phyloP scores from a whole-genome alignment of 2,797 vertebrate genomes.

The Emydoidea blandingii region DNA sequence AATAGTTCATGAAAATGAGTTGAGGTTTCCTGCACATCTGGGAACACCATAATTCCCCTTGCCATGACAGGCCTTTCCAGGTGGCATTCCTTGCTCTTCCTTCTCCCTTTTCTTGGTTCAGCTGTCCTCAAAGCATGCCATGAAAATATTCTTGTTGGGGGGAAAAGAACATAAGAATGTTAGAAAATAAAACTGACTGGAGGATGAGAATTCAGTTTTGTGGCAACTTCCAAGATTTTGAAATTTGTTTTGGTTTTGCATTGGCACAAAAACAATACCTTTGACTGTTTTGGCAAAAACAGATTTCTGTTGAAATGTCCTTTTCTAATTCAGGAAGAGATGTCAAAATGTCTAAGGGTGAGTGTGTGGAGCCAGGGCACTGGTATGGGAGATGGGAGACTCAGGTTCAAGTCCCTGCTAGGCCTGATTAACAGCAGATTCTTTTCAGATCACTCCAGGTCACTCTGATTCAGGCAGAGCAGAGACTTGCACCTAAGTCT shows the following conservation, averaged over 20 bases:
- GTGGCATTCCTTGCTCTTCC: slow-evolving; percentile 55
- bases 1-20: slow-evolving; percentile 5
- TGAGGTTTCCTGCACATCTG: slow-evolving; percentile 12
- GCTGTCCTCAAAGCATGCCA: neutral
- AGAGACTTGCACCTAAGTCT: neutral
- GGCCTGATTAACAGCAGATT: neutral
- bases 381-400: neutral
- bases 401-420: neutral
- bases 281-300: neutral
- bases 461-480: neutral
- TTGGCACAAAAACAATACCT: neutral
- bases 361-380: neutral
- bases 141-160: slow-evolving; percentile 19
- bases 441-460: neutral
- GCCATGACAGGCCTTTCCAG: slow-evolving; percentile 33
- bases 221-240: neutral
- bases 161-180: neutral
- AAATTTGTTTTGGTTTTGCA: neutral
- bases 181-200: neutral
- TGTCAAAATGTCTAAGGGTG: neutral
- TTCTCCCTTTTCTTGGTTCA: slow-evolving; percentile 43
- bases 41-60: slow-evolving; percentile 46
- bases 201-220: neutral
- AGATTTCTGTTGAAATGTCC: neutral
- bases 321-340: neutral